These are phyloP conservation scores for Paguma larvata DNA, from an alignment of 2,797 vertebrate genomes.

Conservation along the genomic window DNA sequence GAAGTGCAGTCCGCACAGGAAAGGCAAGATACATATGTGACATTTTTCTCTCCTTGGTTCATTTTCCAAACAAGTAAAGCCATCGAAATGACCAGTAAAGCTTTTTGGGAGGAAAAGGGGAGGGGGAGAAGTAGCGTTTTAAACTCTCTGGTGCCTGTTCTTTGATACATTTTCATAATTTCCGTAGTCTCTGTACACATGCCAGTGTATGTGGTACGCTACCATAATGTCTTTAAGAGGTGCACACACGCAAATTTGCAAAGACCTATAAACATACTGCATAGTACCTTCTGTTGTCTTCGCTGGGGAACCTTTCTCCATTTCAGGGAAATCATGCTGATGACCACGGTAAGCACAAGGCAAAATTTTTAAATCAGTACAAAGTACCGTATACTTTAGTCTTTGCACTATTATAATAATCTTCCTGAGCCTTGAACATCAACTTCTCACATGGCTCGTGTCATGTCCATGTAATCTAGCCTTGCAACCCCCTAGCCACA, in stretches of 20 bases:
- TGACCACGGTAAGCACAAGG: not conserved
- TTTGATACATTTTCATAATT: not conserved
- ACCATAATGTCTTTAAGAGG: not conserved
- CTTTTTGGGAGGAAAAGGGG: fast-evolving
- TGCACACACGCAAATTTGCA: not conserved
- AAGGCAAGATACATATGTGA: not conserved
- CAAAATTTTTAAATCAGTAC: too few species aligned
- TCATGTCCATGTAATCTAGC: too few species aligned
- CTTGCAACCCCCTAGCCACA: not conserved
- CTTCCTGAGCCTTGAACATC: not conserved
- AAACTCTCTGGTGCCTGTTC: not conserved
- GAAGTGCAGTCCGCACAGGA: not conserved
- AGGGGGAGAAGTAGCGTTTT: not conserved
- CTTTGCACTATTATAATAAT: not conserved
- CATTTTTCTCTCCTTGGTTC: not conserved
- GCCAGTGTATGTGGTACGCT: not conserved
- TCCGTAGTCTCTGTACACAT: too few species aligned
- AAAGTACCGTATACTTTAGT: not conserved
- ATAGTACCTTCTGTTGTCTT: not conserved
- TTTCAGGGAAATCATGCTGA: not conserved
- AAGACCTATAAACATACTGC: not conserved
- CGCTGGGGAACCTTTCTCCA: not conserved
- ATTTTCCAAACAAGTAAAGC: not conserved
- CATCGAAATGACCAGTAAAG: not conserved
- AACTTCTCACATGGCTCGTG: fast-evolving